These are phyloP conservation scores for Hirudo medicinalis DNA, from an alignment of 1,140 invertebrate species.

Conservation along the genomic window DNA sequence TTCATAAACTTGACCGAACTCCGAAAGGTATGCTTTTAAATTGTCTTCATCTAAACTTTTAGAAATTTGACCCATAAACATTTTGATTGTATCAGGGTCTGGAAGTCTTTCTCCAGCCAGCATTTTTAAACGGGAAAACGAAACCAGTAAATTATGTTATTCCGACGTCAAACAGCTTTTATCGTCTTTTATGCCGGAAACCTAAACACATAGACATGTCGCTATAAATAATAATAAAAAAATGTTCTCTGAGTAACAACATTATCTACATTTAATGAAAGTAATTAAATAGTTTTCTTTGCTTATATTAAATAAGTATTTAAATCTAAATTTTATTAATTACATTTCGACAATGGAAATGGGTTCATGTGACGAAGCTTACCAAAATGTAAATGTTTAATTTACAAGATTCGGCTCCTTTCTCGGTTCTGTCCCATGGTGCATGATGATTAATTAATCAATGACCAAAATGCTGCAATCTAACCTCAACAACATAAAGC, in stretches of 20 bases:
- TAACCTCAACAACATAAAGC: too few species aligned
- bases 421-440: too few species aligned
- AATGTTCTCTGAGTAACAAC: not conserved
- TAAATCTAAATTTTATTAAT: too few species aligned
- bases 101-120: not conserved
- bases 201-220: not conserved
- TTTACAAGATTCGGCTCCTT: too few species aligned
- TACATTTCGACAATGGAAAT: too few species aligned
- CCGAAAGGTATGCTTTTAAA: constrained; percentile 18
- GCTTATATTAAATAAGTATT: too few species aligned
- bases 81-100: constrained; percentile 19
- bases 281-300: not conserved
- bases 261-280: not conserved
- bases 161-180: not conserved
- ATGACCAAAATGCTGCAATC: too few species aligned
- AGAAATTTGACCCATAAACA: constrained; percentile 22
- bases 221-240: not conserved
- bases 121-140: constrained; percentile 3
- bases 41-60: constrained; percentile 21
- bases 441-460: too few species aligned
- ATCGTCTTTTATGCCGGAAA: constrained; percentile 3
- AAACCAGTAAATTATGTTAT: constrained; percentile 6
- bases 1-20: constrained; percentile 20
- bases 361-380: too few species aligned
- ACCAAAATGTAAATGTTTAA: too few species aligned